Conservation (phyloP, 2,888 invertebrate species). For the Brachyptera putata region DNA sequence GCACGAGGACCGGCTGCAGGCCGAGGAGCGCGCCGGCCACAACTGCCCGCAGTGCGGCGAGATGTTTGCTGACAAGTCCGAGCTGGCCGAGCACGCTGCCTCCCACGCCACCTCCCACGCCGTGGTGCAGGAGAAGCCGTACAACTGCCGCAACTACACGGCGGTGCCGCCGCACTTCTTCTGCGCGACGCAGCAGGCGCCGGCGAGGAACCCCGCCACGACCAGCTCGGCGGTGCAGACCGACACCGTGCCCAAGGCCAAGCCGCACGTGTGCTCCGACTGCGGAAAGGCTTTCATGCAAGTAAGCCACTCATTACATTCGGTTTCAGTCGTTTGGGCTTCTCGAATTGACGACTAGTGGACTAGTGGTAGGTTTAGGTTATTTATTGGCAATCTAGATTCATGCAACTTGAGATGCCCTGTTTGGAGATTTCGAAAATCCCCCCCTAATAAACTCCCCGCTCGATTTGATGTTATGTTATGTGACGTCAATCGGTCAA, state of each 20-base stretch:
- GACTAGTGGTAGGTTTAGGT: too few relatives aligned
- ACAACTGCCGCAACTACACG: slow-evolving; percentile 46
- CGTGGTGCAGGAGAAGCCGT: slow-evolving; percentile 48
- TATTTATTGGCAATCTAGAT: too few relatives aligned
- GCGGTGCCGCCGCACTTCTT: slow-evolving; percentile 28
- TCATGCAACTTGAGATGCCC: too few relatives aligned
- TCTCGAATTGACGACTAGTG: too few relatives aligned
- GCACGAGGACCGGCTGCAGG: slow-evolving; percentile 54
- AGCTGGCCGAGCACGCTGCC: slow-evolving; percentile 64
- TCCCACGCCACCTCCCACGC: too few relatives aligned
- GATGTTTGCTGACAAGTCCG: slow-evolving; percentile 66
- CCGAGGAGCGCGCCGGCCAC: slow-evolving; percentile 63
- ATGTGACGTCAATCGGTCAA: too few relatives aligned
- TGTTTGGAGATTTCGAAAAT: too few relatives aligned
- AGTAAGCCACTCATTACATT: too few relatives aligned
- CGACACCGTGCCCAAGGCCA: slow-evolving; percentile 53
- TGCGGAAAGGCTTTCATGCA: slow-evolving; percentile 80
- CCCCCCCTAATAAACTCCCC: too few relatives aligned
- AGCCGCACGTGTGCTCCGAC: slow-evolving; percentile 72
- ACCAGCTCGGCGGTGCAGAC: slow-evolving; percentile 23
- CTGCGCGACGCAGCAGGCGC: slow-evolving; percentile 26
- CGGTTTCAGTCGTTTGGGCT: too few relatives aligned
- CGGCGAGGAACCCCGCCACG: slow-evolving; percentile 21
- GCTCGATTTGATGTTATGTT: too few relatives aligned
- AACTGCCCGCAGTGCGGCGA: slow-evolving; percentile 73